Evolutionary conservation across 2,888 invertebrate genomes (phyloP).

Genomic region (Tupiocoris notatus): DNA sequence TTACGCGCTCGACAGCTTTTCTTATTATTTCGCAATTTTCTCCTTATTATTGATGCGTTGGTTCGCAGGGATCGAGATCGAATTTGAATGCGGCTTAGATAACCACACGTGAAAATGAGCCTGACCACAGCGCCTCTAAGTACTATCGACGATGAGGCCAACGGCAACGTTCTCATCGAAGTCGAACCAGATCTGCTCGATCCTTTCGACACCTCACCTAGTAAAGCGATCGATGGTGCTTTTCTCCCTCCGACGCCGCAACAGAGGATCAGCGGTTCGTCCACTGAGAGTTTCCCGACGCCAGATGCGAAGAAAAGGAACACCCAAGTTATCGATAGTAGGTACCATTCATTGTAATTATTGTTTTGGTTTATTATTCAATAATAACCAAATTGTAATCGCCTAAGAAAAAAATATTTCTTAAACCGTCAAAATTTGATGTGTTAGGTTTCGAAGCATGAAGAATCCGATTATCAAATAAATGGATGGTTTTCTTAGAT

Average conservation of each 20-base stretch:
- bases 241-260: conserved; percentile 27
- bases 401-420: too few species aligned
- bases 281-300: conserved; percentile 42
- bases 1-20: too few species aligned
- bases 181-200: neutral
- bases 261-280: conserved; percentile 43
- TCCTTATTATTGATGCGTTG: too few species aligned
- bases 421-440: too few species aligned
- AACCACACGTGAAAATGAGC: conserved; percentile 1
- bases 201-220: conserved; percentile 23
- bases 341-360: too few species aligned
- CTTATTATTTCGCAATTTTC: too few species aligned
- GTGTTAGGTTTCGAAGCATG: too few species aligned
- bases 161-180: conserved; percentile 44
- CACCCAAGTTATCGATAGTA: conserved; percentile 42
- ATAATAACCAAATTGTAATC: too few species aligned
- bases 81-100: neutral
- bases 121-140: conserved; percentile 26
- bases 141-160: conserved; percentile 48
- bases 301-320: conserved; percentile 44
- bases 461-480: too few species aligned
- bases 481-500: too few species aligned
- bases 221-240: neutral
- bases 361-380: too few species aligned
- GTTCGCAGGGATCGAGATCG: neutral